Evolutionary conservation across 2,113 vertebrate species (phyloP).

Genomic region (Hemicordylus capensis): DNA sequence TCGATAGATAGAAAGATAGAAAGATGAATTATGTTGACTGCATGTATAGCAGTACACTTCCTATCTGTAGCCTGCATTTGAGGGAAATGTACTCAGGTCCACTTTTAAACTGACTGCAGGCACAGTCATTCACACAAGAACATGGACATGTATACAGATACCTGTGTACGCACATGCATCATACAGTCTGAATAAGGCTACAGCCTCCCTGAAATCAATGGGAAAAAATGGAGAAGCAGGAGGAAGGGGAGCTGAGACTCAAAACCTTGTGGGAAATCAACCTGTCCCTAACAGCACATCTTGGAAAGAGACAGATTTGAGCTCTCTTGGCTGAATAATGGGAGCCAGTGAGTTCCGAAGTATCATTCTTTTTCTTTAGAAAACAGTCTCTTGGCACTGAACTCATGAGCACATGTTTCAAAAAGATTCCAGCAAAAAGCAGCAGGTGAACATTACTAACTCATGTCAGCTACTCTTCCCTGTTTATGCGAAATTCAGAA

Average conservation of each 20-base stretch:
- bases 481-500: conserved; percentile 44
- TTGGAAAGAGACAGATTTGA: not conserved
- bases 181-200: not conserved
- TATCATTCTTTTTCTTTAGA: not conserved
- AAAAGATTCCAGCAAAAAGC: conserved; percentile 9
- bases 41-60: no score
- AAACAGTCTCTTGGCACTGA: conserved; percentile 2
- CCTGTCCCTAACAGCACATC: not conserved
- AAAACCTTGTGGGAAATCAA: not conserved
- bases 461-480: conserved; percentile 24
- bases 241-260: not conserved
- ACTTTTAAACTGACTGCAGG: no score
- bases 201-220: not conserved
- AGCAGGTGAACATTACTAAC: conserved; percentile 19
- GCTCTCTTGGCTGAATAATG: conserved; percentile 4
- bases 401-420: not conserved
- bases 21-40: no score
- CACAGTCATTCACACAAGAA: no score
- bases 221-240: no score
- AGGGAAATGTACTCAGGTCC: no score
- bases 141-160: no score
- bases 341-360: not conserved
- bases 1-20: no score
- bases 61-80: no score
- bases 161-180: no score